Percentiles rank a stretch among this genome's conserved stretches.
phyloP scores from a whole-genome alignment of 2,888 invertebrate genomes.

The Dynastes tityus region DNA sequence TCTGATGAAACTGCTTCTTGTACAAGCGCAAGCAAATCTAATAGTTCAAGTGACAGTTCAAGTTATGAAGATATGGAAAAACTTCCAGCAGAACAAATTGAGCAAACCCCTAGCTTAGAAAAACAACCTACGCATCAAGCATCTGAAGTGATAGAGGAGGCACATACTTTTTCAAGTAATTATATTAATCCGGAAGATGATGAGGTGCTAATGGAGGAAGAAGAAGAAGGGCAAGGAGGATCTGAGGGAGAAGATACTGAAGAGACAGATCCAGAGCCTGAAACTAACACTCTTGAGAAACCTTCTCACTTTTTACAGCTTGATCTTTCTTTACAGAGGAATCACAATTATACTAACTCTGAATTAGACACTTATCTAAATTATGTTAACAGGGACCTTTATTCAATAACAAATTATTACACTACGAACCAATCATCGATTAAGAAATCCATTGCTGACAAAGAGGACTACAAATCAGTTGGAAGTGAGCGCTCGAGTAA shows the following conservation, averaged over 20 bases:
- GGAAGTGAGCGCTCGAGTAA: not conserved
- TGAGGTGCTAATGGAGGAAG: not conserved
- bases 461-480: not conserved
- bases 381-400: conserved; percentile 26
- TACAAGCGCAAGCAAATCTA: not conserved
- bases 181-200: not conserved
- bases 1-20: not conserved
- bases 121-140: too few species aligned
- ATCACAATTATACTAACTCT: conserved; percentile 18
- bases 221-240: not conserved
- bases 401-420: conserved; percentile 1
- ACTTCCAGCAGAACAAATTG: not conserved
- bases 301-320: not conserved
- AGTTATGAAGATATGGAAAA: not conserved
- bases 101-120: too few species aligned
- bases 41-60: not conserved
- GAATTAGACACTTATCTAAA: conserved; percentile 36
- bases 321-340: conserved; percentile 21
- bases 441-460: not conserved
- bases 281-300: not conserved
- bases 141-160: too few species aligned
- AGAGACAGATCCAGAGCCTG: not conserved
- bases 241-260: not conserved
- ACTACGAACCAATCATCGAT: not conserved
- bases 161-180: too few species aligned